Conservation (phyloP, 2,797 vertebrate genomes). For the Rhabdophis nuchalis region DNA sequence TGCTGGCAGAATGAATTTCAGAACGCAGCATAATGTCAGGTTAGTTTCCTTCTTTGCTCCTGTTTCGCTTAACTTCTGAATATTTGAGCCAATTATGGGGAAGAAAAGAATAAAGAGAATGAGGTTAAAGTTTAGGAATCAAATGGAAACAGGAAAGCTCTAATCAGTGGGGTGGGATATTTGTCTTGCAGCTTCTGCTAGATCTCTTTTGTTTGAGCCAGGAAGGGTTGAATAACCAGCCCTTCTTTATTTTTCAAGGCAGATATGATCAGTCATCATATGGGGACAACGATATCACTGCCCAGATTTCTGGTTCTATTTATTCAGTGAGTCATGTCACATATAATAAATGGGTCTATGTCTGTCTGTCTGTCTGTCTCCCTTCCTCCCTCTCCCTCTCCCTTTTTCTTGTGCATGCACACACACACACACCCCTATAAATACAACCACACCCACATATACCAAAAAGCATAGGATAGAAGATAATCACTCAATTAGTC, state of each 20-base stretch:
- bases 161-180: neutral
- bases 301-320: neutral
- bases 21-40: constrained; percentile 7
- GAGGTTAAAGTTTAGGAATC: neutral
- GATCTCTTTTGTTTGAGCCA: neutral
- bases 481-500: neutral
- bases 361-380: no score
- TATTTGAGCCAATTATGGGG: constrained; percentile 26
- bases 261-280: neutral
- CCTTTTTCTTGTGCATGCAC: no score
- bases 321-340: neutral
- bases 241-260: neutral
- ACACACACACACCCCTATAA: no score
- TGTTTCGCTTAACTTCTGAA: constrained; percentile 39
- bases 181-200: neutral
- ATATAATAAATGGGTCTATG: neutral
- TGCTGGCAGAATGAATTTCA: constrained; percentile 22
- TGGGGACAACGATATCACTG: neutral
- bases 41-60: constrained; percentile 26
- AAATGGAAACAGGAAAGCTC: neutral
- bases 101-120: neutral
- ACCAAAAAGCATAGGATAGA: neutral
- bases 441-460: neutral
- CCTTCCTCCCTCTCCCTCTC: no score
- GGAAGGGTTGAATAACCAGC: neutral